These are phyloP conservation scores for Microcebus lehilahytsara DNA, from an alignment of 2,113 vertebrate species.

Conservation along the genomic window DNA sequence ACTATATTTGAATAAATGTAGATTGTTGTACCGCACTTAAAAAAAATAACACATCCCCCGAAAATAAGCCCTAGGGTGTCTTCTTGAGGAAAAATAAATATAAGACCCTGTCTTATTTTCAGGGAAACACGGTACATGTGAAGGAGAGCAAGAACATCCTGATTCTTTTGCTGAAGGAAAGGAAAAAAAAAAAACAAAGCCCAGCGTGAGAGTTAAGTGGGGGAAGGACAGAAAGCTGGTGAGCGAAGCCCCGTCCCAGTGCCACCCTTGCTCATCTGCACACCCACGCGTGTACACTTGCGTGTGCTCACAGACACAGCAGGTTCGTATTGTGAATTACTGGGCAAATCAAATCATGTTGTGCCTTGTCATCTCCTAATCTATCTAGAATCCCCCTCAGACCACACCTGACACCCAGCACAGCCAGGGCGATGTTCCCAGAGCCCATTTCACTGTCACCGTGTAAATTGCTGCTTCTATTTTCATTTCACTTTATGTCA, in stretches of 20 bases:
- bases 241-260: no score
- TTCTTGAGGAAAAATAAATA: no score
- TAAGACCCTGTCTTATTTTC: no score
- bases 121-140: no score
- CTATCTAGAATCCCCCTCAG: neutral
- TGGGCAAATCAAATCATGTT: no score
- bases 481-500: neutral
- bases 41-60: no score
- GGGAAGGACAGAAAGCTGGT: neutral
- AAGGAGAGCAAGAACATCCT: neutral
- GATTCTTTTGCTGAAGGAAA: neutral
- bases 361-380: no score
- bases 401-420: no score
- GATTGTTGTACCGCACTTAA: no score
- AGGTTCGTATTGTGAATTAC: neutral
- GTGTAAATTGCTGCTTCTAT: neutral
- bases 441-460: neutral
- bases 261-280: neutral
- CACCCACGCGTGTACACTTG: no score
- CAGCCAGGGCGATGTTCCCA: rapidly evolving
- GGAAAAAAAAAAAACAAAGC: neutral
- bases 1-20: no score
- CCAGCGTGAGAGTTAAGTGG: neutral
- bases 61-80: no score
- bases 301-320: neutral